phyloP scores from a whole-genome alignment of 1,140 invertebrate genomes.

The Trichonephila inaurata region DNA sequence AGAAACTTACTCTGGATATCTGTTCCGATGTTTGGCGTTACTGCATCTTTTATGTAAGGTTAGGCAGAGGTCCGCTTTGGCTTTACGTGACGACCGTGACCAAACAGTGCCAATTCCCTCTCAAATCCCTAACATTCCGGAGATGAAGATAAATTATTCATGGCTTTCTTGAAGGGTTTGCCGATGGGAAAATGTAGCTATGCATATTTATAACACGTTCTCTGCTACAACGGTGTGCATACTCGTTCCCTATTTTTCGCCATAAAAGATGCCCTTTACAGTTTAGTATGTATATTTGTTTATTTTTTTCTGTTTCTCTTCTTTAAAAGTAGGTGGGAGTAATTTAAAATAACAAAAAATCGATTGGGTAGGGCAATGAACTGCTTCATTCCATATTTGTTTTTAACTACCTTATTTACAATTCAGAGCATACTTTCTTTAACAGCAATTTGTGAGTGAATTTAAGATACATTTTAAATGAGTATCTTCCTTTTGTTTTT shows the following conservation, averaged over 20 bases:
- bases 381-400: neutral
- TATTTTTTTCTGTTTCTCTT: neutral
- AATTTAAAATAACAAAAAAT: neutral
- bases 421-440: neutral
- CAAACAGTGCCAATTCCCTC: conserved; percentile 50
- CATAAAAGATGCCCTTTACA: neutral
- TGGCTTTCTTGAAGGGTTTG: conserved; percentile 45
- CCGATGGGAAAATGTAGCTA: neutral
- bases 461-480: no score
- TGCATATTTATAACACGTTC: conserved; percentile 54
- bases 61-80: neutral
- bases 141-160: conserved; percentile 62
- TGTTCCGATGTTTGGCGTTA: conserved; percentile 43
- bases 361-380: neutral
- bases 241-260: neutral
- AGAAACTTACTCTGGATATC: neutral
- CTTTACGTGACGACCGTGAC: conserved; percentile 50
- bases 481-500: no score
- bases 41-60: conserved; percentile 41
- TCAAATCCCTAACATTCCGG: neutral
- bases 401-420: neutral
- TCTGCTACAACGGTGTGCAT: neutral
- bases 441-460: neutral
- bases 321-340: neutral
- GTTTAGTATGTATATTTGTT: neutral